A percentile compares a stretch with the other conserved stretches of the same genome.
Conservation (phyloP, 1,140 invertebrate genomes). For the Caenorhabditis inopinata region DNA sequence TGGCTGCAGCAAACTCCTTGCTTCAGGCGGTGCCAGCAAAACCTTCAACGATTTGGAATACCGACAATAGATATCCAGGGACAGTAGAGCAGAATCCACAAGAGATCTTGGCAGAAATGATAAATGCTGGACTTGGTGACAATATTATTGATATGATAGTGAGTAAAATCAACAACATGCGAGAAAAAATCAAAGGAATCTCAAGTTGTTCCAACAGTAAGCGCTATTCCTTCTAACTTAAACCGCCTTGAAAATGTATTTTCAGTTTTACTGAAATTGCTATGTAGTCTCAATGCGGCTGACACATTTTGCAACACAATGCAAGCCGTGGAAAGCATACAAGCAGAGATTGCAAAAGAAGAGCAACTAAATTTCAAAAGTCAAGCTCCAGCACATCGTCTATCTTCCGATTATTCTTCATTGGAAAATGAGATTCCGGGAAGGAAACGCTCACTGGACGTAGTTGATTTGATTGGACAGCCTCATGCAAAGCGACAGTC, state of each 20-base stretch:
- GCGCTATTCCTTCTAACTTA: background rate
- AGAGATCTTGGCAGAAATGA: background rate
- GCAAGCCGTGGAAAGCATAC: background rate
- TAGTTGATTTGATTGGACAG: background rate
- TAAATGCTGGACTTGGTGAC: background rate
- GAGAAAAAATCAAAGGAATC: background rate
- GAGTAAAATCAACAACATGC: constrained; percentile 6
- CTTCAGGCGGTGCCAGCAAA: background rate
- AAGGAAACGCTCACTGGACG: background rate
- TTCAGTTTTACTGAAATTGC: constrained; percentile 12
- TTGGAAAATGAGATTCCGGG: background rate
- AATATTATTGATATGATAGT: background rate
- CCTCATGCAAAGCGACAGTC: background rate
- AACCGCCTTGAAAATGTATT: background rate
- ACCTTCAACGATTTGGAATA: background rate
- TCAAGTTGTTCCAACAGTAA: background rate
- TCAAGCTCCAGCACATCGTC: background rate
- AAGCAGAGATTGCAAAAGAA: constrained; percentile 1
- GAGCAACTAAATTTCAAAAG: background rate
- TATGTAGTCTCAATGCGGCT: constrained; percentile 3
- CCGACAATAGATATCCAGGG: background rate
- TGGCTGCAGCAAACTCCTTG: background rate
- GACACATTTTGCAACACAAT: background rate
- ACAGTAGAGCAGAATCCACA: background rate
- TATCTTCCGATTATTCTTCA: background rate